These are phyloP conservation scores for Tor tambroides DNA, from an alignment of 2,113 vertebrate species.

Conservation along the genomic window DNA sequence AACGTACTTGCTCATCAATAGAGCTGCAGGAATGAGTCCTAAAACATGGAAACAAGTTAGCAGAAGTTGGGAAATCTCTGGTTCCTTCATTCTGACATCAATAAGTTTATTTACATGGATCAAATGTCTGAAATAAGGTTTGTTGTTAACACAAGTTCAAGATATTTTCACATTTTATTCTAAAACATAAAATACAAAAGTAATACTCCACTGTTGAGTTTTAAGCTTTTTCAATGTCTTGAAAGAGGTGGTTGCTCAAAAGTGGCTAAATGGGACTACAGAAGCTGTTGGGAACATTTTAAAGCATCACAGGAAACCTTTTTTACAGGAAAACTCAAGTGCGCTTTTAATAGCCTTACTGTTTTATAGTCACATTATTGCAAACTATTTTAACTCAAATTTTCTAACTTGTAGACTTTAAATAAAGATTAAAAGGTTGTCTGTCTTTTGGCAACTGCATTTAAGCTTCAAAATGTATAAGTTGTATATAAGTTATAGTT, in stretches of 20 bases:
- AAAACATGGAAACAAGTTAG: neutral
- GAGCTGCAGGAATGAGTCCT: neutral
- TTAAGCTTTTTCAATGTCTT: neutral
- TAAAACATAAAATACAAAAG: neutral
- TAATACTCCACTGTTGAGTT: neutral
- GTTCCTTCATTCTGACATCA: neutral
- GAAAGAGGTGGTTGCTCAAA: neutral
- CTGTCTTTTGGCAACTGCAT: too few relatives aligned
- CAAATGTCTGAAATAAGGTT: neutral
- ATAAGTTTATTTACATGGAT: neutral
- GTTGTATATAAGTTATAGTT: too few relatives aligned
- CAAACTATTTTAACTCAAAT: too few relatives aligned
- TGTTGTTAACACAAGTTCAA: too few relatives aligned
- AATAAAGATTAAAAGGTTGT: too few relatives aligned
- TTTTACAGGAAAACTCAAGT: too few relatives aligned
- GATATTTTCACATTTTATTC: neutral
- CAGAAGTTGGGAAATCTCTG: neutral
- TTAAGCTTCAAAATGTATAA: too few relatives aligned
- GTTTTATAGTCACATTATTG: too few relatives aligned
- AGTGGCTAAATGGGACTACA: neutral
- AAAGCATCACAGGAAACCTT: neutral
- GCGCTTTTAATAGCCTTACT: too few relatives aligned
- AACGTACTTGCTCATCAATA: neutral
- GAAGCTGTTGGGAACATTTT: neutral
- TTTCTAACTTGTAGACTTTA: too few relatives aligned